Conservation (phyloP, 1,140 invertebrate genomes). For the Cheumatopsyche charites region DNA sequence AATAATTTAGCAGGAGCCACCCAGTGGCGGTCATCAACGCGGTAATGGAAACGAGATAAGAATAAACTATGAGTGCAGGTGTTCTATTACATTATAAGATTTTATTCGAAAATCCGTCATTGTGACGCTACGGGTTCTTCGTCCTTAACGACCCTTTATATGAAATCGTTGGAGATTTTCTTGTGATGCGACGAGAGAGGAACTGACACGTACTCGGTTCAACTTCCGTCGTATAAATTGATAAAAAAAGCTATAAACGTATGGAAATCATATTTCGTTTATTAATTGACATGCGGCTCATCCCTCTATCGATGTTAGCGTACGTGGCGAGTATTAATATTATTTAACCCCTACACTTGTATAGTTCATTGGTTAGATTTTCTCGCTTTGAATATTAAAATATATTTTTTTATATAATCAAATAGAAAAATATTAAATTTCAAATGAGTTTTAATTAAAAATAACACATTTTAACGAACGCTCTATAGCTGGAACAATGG, state of each 20-base stretch:
- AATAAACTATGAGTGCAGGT: not conserved
- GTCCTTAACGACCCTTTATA: not conserved
- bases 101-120: too few relatives aligned
- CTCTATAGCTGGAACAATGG: conserved; percentile 26
- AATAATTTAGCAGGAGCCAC: conserved; percentile 1
- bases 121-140: too few relatives aligned
- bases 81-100: not conserved
- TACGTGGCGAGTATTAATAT: conserved; percentile 1
- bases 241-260: conserved; percentile 14
- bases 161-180: not conserved
- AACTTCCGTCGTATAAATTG: conserved; percentile 8
- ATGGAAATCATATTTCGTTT: not conserved
- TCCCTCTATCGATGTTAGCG: not conserved
- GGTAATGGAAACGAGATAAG: not conserved
- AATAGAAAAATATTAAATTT: not conserved
- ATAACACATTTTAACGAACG: not conserved
- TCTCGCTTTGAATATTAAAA: conserved; percentile 10
- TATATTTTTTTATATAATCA: not conserved
- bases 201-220: conserved; percentile 4
- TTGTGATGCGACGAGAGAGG: not conserved
- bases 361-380: not conserved
- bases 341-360: not conserved
- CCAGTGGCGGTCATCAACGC: conserved; percentile 10
- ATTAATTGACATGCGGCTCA: conserved; percentile 28
- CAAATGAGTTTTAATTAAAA: not conserved